Evolutionary conservation across 2,113 vertebrate species (phyloP).

Genomic region (Tapirus terrestris): DNA sequence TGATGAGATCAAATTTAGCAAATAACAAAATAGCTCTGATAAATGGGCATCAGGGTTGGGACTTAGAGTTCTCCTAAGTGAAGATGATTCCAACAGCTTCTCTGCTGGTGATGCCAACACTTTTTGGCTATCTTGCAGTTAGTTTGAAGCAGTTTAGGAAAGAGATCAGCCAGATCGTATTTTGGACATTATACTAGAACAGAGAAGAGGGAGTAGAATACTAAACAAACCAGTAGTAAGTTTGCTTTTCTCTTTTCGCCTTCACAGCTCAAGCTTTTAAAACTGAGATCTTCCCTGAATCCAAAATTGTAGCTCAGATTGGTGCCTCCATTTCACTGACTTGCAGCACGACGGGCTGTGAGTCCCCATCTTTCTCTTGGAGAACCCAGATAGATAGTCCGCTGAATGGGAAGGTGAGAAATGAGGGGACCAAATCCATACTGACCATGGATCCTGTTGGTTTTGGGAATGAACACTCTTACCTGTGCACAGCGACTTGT

Average conservation of each 20-base stretch:
- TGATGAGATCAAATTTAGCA: constrained; percentile 7
- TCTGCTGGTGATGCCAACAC: background rate
- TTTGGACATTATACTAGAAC: background rate
- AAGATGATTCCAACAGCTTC: background rate
- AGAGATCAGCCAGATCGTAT: background rate
- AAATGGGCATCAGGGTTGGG: background rate
- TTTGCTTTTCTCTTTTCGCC: background rate
- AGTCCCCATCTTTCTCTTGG: constrained; percentile 85
- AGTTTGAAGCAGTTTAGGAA: background rate
- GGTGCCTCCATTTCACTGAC: constrained; percentile 77
- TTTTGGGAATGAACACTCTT: constrained; percentile 79
- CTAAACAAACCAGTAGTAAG: background rate
- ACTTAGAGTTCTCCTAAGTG: background rate
- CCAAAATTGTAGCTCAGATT: constrained; percentile 64
- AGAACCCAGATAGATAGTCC: constrained; percentile 86
- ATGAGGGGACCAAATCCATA: constrained; percentile 57
- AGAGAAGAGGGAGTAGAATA: background rate
- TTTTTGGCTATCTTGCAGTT: background rate
- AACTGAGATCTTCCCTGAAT: constrained; percentile 48
- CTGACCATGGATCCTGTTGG: constrained; percentile 84
- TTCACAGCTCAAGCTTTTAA: constrained; percentile 70
- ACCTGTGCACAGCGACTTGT: constrained; percentile 85
- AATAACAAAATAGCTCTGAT: background rate
- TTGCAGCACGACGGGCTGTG: constrained; percentile 82
- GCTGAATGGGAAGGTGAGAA: constrained; percentile 74